Base-by-base conservation (phyloP, 2,888 invertebrate genomes). In the Trichacis sp. region DNA sequence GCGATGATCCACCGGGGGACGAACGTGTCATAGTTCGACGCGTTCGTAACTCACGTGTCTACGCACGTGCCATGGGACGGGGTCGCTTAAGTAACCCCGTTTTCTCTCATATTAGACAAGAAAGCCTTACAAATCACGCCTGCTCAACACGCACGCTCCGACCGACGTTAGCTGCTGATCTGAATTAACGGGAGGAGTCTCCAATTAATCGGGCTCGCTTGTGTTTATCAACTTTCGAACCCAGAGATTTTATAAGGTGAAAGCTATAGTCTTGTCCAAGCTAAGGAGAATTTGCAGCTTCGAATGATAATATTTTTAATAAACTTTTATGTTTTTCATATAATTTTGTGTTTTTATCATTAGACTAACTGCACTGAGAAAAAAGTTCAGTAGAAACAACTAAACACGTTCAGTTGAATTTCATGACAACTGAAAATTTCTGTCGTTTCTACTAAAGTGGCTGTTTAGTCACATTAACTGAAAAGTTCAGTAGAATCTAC, bases 31-130 rank as follows among this genome's bases (percentile, higher is more conserved):
- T 75, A 76, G 80, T 80, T 72, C 73, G 74, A 80, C 81, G 80
- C 81, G 79, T 76, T 76, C 58, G 70, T 71, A 67, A 74, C 77
- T 82, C 82, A 82, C 82, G 82, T 82, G 82, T 76, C 80, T 65
- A 61, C 67, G 77, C 82, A 82, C 82, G 82, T 82, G 82, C 77
- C 81, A 68, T 68, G 57, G 70, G 72, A 73, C 74, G 73, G 73
- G 66, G 71, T 72, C 76, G 74, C 71, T 72, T 69, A 69, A 58
- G 69, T 68, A 42, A 67, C 66, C 64, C 68, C 64, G 65, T 61
- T 70, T 72, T 73, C 73, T 68, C 72, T 68, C 68, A 72, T 73
- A 74, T 77, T 77, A 73, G 73, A 72, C 72, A 72, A 73, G 76
- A 76, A 77, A 77, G 72, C 75, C 74, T 75, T 78, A 76, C 75